These are phyloP conservation scores for Clarias macrocephalus DNA, from an alignment of 2,113 vertebrate species.

Conservation along the genomic window DNA sequence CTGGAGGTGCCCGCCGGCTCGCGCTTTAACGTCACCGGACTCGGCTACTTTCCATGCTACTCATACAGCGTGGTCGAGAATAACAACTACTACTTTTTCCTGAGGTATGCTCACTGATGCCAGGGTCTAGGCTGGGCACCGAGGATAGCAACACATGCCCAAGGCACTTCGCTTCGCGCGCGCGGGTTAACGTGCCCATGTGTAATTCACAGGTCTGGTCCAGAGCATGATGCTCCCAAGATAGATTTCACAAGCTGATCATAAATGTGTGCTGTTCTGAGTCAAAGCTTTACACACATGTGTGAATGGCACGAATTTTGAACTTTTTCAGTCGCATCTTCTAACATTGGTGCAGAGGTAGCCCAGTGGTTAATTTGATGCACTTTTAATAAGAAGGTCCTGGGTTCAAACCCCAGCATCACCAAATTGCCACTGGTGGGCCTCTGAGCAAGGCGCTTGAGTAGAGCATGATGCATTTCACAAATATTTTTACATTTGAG, in stretches of 20 bases:
- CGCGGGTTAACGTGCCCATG: background rate
- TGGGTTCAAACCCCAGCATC: no score
- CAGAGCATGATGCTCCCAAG: background rate
- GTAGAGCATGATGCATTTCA: no score
- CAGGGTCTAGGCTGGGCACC: background rate
- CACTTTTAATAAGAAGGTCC: no score
- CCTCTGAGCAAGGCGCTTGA: no score
- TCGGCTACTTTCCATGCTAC: conserved; percentile 81
- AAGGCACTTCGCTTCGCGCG: no score
- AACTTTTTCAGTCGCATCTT: no score
- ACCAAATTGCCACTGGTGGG: no score
- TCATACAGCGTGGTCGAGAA: conserved; percentile 79
- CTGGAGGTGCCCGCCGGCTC: conserved; percentile 81
- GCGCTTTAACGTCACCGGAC: conserved; percentile 79
- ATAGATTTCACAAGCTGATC: background rate
- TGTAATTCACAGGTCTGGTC: background rate
- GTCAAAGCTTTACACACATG: background rate
- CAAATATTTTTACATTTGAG: no score
- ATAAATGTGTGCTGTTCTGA: background rate
- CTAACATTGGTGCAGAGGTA: no score
- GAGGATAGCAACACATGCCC: background rate
- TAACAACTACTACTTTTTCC: conserved; percentile 82
- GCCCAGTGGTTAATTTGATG: no score
- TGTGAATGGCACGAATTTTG: background rate
- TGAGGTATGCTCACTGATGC: conserved; percentile 67